phyloP scores from a whole-genome alignment of 2,113 vertebrate species.

The Marcusenius ussheri region DNA sequence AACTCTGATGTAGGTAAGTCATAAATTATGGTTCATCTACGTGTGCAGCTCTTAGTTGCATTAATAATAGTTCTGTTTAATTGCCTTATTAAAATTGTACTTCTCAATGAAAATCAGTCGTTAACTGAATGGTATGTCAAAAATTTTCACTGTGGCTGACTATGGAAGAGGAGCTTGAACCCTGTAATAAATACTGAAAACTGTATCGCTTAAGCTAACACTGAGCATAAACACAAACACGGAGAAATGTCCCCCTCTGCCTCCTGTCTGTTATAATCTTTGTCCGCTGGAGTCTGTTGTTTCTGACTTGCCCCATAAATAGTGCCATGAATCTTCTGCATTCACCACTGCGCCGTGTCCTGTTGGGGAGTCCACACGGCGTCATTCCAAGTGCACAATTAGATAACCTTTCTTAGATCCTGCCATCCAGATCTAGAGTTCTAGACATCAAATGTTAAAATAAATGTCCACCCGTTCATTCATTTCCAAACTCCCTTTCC shows the following conservation, averaged over 20 bases:
- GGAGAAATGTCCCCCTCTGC: background rate
- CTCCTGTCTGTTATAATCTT: background rate
- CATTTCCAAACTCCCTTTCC: background rate
- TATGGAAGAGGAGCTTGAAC: background rate
- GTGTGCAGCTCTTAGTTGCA: background rate
- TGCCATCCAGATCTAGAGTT: background rate
- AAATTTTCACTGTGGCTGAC: background rate
- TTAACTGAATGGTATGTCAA: background rate
- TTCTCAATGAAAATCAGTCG: background rate
- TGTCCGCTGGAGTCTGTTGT: background rate
- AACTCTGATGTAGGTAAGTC: background rate
- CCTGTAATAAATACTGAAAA: background rate
- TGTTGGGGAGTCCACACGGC: background rate
- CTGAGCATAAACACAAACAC: background rate
- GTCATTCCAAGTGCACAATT: background rate
- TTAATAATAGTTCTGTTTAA: background rate
- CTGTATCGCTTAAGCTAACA: background rate
- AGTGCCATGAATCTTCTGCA: background rate
- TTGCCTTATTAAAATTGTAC: background rate
- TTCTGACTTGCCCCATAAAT: background rate
- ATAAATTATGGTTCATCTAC: background rate
- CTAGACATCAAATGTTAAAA: background rate
- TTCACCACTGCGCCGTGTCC: background rate
- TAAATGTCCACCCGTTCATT: background rate
- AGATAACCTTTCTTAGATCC: background rate